A percentile compares a stretch with the other conserved stretches of the same genome.
Conservation (phyloP, 1,140 invertebrate genomes). For the Maconellicoccus hirsutus region DNA sequence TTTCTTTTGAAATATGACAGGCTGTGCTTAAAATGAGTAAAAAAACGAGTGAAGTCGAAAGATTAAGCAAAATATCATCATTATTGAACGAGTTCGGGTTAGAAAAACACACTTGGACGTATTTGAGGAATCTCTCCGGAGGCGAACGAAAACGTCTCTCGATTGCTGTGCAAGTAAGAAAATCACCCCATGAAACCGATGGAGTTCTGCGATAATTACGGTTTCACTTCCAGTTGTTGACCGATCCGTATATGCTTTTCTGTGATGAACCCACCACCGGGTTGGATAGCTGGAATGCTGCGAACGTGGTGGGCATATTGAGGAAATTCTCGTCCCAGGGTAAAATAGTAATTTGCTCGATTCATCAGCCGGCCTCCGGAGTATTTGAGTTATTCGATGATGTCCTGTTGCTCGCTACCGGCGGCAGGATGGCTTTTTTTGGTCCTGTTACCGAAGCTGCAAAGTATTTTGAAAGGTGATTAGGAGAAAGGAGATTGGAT, state of each 20-base stretch:
- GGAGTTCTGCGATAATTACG: neutral
- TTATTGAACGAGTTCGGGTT: slow-evolving; percentile 58
- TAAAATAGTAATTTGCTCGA: slow-evolving; percentile 73
- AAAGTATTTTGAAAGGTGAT: slow-evolving; percentile 49
- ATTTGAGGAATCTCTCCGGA: slow-evolving; percentile 70
- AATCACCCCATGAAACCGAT: neutral
- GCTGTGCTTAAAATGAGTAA: slow-evolving; percentile 35
- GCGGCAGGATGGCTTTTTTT: slow-evolving; percentile 66
- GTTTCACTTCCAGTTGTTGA: slow-evolving; percentile 30
- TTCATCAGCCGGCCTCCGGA: slow-evolving; percentile 91
- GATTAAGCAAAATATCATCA: slow-evolving; percentile 33
- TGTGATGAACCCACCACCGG: slow-evolving; percentile 89
- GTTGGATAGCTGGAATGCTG: slow-evolving; percentile 29
- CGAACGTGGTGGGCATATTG: slow-evolving; percentile 27
- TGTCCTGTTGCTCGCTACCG: slow-evolving; percentile 53
- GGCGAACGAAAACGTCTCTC: slow-evolving; percentile 87
- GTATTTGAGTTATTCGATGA: slow-evolving; percentile 93
- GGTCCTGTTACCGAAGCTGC: slow-evolving; percentile 51
- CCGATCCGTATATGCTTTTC: slow-evolving; percentile 89
- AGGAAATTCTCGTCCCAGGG: slow-evolving; percentile 28
- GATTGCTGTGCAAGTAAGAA: slow-evolving; percentile 61
- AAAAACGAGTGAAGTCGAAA: slow-evolving; percentile 28
- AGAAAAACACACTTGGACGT: slow-evolving; percentile 61
- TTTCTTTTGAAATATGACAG: slow-evolving; percentile 24
- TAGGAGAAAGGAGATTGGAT: too few species aligned